Percentiles rank a stretch among this genome's conserved stretches.
Conservation (phyloP, 1,140 invertebrate species). For the Bombus polaris region DNA sequence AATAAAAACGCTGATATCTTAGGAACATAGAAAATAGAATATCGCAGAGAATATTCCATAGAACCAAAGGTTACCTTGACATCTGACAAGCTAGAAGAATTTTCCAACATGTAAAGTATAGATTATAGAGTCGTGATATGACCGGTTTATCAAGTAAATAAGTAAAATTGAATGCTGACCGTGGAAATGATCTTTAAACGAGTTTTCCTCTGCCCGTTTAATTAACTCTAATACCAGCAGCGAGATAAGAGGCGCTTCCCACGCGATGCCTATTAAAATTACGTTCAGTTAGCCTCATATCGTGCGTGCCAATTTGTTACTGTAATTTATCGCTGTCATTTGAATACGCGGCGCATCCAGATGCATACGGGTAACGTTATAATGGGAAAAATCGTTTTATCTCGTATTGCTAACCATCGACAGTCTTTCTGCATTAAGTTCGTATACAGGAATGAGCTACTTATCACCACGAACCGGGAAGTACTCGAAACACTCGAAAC, state of each 20-base stretch:
- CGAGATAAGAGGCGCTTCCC: conserved; percentile 53
- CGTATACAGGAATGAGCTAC: not conserved
- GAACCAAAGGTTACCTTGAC: conserved; percentile 53
- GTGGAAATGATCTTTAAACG: conserved; percentile 39
- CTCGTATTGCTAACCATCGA: not conserved
- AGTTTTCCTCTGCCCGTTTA: conserved; percentile 61
- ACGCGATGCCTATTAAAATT: conserved; percentile 58
- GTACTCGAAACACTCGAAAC: not conserved
- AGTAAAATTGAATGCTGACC: not conserved
- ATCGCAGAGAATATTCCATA: not conserved
- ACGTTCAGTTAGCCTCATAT: conserved; percentile 47
- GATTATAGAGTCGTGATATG: not conserved
- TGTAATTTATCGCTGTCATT: conserved; percentile 43
- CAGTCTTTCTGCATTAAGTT: no score
- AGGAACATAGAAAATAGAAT: not conserved
- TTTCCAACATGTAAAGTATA: not conserved
- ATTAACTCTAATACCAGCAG: conserved; percentile 45
- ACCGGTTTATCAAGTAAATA: conserved; percentile 6
- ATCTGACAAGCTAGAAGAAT: conserved; percentile 44
- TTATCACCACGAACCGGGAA: not conserved
- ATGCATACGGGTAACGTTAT: not conserved
- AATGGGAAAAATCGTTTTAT: not conserved
- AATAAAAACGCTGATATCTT: not conserved
- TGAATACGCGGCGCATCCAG: not conserved
- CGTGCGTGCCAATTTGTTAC: conserved; percentile 46